Evolutionary conservation across 2,888 invertebrate species (phyloP), one percentile per base, ranked within the genome.

Genomic region (Protonemura montana): DNA sequence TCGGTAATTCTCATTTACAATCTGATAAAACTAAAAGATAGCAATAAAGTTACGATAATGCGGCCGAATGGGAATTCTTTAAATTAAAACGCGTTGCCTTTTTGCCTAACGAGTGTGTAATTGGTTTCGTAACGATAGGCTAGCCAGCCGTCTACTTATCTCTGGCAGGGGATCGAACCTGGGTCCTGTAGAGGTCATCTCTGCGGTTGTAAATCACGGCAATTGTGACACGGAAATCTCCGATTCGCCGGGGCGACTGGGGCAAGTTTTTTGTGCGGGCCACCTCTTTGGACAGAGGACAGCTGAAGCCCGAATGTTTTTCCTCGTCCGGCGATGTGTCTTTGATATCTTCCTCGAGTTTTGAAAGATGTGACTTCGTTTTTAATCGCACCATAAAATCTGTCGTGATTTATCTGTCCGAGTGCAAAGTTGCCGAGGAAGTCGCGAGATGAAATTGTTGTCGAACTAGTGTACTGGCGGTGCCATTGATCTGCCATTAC

Each of bases 351-450:
- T 21, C 21, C 13, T 21, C 16, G 21, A 59, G 59, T 59, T 59
- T 59, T 59, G 59, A 59, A 59, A 59, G 59, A 59, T 59, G 59
- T 59, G 59, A 59, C 59, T 59, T 21, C 35, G 35, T 59, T 59
- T 59, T 59, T 59, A 59, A 59, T 59, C 59, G 59, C 59, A 21
- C 21, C 59, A 59, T 59, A 59, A 59, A 59, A 59, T 59, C 13
- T n/a, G n/a, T 10, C 21, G 59, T 59, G 59, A 59, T 59, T 59
- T 59, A 59, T 59, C 59, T 59, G 13, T 10, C 1, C 59, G 59
- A 59, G 59, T 59, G 59, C 59, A 21, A 59, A 10, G 59, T 59
- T 59, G 59, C 59, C 7, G 59, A 16, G 6, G 59, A 21, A 3
- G 59, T 59, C 21, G n/a, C n/a, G 59, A 59, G 59, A 21, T 59